A percentile compares a stretch with the other conserved stretches of the same genome.
phyloP scores from a whole-genome alignment of 2,888 invertebrate genomes.

The Lasioglossum figueresi region DNA sequence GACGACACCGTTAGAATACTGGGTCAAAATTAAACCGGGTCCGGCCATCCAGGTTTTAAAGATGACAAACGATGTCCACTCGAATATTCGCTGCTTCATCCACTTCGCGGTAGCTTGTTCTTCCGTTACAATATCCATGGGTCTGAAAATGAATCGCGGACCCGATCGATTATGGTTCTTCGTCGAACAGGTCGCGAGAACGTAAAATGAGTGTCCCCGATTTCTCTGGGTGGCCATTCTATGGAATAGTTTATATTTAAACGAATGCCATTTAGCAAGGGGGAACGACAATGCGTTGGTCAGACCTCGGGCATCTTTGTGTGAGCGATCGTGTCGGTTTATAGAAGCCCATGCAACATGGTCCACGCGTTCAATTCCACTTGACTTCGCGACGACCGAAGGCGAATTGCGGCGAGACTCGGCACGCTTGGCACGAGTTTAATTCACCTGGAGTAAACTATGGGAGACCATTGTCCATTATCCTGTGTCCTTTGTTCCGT shows the following conservation, averaged over 20 bases:
- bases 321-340: slow-evolving; percentile 30
- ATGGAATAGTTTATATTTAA: slow-evolving; percentile 10
- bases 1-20: neutral
- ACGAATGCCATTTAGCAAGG: slow-evolving; percentile 3
- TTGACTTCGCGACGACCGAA: slow-evolving; percentile 49
- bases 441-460: slow-evolving; percentile 60
- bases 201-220: neutral
- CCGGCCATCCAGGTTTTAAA: neutral
- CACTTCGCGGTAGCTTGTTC: neutral
- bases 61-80: neutral
- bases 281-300: slow-evolving; percentile 1
- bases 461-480: slow-evolving; percentile 62
- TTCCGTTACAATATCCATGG: neutral
- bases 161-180: neutral
- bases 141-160: neutral
- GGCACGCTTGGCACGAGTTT: slow-evolving; percentile 54
- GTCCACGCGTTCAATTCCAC: slow-evolving; percentile 44
- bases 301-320: slow-evolving; percentile 44
- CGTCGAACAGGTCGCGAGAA: neutral
- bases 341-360: slow-evolving; percentile 14
- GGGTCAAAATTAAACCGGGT: neutral
- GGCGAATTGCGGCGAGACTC: slow-evolving; percentile 50
- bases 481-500: slow-evolving; percentile 62
- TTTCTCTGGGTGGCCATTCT: neutral
- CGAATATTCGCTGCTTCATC: neutral